Evolutionary conservation across 2,888 invertebrate species (phyloP), one percentile per base, ranked within the genome.

Genomic region (Branchipolynoe longqiensis): DNA sequence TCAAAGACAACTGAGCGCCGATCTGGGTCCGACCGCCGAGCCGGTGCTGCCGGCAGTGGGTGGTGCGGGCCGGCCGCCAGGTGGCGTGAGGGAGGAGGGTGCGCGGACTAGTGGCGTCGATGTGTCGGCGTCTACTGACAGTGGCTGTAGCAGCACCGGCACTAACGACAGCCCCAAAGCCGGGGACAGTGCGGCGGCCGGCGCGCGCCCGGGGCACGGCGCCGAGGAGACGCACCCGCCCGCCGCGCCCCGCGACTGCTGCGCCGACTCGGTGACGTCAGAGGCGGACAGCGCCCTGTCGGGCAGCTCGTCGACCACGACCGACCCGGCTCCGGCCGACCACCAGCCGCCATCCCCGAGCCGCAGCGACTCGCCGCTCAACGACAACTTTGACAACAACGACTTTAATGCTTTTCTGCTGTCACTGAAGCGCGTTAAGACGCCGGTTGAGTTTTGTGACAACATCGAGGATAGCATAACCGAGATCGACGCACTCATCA

Each of bases 381-480:
- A 84, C 40, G 87, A 88, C 54, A 87, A 87, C 73, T 85, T 86
- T 64, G 62, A 85, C 83, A 85, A 87, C 48, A 87, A 88, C 6
- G 88, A 89, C 82, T 87, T 90, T 56, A 90, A 90, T 58, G 89
- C 90, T n/a, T 92, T 92, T 86, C 86, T 92, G 38, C 87, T 88
- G 4, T 90, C 90, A 86, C 86, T 92, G 40, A 90, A 90, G 56
- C 90, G 91, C 25, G 88, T 90, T 82, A 89, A 89, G 3, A 89
- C 89, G 36, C 90, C 90, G 14, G 87, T 87, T 22, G 92, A 91
- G 54, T 82, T 85, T 74, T 85, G 86, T 56, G 86, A 85, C 58
- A 83, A 85, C 33, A 41, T 86, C 1, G 88, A 87, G 54, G 86
- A 86, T 25, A 87, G 78, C 48, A 62, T 86, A 12, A 54, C 83